These are phyloP conservation scores for Eudyptes chrysolophus DNA, from an alignment of 2,113 vertebrate genomes.

Conservation along the genomic window DNA sequence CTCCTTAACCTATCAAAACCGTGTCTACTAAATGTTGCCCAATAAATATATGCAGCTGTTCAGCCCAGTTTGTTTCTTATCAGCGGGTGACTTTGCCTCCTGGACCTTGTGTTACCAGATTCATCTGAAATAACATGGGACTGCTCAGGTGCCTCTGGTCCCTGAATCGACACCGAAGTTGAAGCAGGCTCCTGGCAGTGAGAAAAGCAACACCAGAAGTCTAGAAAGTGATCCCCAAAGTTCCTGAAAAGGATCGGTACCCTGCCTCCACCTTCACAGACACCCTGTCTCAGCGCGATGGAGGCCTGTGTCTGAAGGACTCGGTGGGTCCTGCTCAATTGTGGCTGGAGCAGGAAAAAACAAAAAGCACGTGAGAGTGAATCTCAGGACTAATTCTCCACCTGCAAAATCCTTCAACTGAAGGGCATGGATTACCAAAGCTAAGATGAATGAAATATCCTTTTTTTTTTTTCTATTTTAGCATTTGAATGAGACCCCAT, in stretches of 20 bases:
- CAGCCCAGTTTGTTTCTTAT: neutral
- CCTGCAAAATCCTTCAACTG: neutral
- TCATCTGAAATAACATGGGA: neutral
- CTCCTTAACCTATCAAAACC: neutral
- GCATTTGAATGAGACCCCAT: neutral
- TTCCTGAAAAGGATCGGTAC: neutral
- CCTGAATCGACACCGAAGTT: neutral
- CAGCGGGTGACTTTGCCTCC: neutral
- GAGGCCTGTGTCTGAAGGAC: neutral
- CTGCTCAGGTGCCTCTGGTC: neutral
- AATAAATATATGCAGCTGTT: neutral
- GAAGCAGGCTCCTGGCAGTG: neutral
- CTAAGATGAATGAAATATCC: neutral
- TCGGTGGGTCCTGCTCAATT: neutral
- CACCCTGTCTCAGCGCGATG: accelerated
- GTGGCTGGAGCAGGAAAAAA: neutral
- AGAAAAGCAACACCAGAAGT: neutral
- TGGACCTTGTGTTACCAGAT: neutral
- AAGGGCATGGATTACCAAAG: neutral
- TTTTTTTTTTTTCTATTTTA: neutral
- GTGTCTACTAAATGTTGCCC: neutral
- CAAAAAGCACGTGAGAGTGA: accelerated
- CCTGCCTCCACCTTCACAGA: neutral
- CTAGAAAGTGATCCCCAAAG: neutral
- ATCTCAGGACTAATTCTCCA: neutral